phyloP scores from a whole-genome alignment of 2,797 vertebrate genomes.

The Microchirus variegatus region DNA sequence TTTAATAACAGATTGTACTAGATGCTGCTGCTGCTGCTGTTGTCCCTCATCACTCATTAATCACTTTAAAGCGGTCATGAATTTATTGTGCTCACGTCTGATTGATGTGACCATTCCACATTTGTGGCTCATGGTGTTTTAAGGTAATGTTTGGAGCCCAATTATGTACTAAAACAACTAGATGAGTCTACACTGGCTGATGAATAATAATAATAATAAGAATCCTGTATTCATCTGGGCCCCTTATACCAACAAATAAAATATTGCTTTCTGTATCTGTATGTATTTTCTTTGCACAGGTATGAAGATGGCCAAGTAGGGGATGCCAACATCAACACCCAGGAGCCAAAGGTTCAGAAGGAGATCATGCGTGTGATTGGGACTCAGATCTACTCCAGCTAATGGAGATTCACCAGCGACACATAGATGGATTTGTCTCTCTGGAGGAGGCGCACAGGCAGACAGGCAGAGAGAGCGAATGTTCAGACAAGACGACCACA shows the following conservation, averaged over 20 bases:
- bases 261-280: no score
- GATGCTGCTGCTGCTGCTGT: not conserved
- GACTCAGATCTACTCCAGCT: slow-evolving; percentile 98
- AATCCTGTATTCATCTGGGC: not conserved
- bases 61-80: slow-evolving; percentile 6
- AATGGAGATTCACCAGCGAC: slow-evolving; percentile 68
- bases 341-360: slow-evolving; percentile 99
- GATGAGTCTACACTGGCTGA: not conserved
- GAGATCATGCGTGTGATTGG: slow-evolving; percentile 99
- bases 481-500: slow-evolving; percentile 62
- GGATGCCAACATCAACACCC: slow-evolving; percentile 99
- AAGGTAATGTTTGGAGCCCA: slow-evolving; percentile 13
- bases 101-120: not conserved
- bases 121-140: no score
- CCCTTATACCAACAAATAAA: not conserved
- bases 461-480: slow-evolving; percentile 46
- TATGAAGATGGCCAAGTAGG: slow-evolving; percentile 99
- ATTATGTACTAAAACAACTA: slow-evolving; percentile 2
- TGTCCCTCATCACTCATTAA: slow-evolving; percentile 7
- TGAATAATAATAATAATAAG: not conserved
- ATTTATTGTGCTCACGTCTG: slow-evolving; percentile 2
- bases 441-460: slow-evolving; percentile 46
- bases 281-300: slow-evolving; percentile 72
- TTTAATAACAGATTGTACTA: slow-evolving; percentile 7
- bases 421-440: slow-evolving; percentile 36